phyloP scores from a whole-genome alignment of 1,140 invertebrate species.

The Helicoverpa armigera region DNA sequence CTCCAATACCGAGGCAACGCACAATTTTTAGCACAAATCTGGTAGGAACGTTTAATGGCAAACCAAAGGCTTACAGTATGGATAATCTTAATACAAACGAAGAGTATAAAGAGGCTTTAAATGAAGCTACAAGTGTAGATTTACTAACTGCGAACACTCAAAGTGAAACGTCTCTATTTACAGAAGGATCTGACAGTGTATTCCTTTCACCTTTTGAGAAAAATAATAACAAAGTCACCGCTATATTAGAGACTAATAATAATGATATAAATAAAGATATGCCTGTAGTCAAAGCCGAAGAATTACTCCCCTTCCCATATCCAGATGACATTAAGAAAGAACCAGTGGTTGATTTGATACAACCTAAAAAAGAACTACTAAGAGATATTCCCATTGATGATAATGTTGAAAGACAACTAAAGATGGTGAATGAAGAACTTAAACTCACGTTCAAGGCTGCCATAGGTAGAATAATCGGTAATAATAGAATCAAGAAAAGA shows the following conservation, averaged over 20 bases:
- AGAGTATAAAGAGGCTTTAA: conserved; percentile 73
- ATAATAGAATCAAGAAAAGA: conserved; percentile 51
- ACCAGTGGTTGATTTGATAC: conserved; percentile 42
- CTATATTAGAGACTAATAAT: conserved; percentile 39
- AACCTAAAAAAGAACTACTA: conserved; percentile 36
- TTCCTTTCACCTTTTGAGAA: conserved; percentile 66
- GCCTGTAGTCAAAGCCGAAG: conserved; percentile 71
- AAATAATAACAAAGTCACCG: conserved; percentile 59
- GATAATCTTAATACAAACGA: conserved; percentile 73
- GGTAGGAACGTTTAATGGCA: conserved; percentile 72
- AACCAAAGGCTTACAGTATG: conserved; percentile 78
- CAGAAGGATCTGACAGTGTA: conserved; percentile 74
- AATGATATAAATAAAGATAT: conserved; percentile 46
- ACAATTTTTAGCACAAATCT: conserved; percentile 73
- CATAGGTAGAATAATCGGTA: conserved; percentile 72
- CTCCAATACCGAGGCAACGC: conserved; percentile 56
- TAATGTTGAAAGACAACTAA: conserved; percentile 72
- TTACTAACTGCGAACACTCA: conserved; percentile 62
- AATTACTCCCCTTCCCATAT: conserved; percentile 71
- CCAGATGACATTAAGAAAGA: conserved; percentile 61
- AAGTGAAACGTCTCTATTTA: conserved; percentile 72
- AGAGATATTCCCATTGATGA: conserved; percentile 50
- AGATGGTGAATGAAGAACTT: conserved; percentile 76
- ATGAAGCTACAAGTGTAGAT: conserved; percentile 79
- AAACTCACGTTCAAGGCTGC: conserved; percentile 78